Base-by-base conservation (phyloP, 2,113 vertebrate genomes). In the Saccopteryx leptura region DNA sequence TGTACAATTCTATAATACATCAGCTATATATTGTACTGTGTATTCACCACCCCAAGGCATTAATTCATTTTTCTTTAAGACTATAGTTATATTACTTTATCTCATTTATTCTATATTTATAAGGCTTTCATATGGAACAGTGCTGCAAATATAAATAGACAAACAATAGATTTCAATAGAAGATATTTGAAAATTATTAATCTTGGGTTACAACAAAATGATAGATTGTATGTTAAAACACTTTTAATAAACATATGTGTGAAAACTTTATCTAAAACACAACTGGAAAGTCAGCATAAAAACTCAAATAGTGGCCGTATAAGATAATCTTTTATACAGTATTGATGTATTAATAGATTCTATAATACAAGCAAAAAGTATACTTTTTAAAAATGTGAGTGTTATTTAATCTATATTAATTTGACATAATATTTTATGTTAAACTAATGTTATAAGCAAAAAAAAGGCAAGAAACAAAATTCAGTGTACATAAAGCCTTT, bases 381-480 rank as follows among this genome's bases (percentile, higher is more conserved):
- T 52, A 93, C 2, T 60, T 90, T 90, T 87, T n/a, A 92, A 87
- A 94, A 74, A 68, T 80, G 58, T 80, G 58, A 79, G 9, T 56
- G 46, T 69, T 61, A 94, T 31, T 61, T 92, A 61, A 68, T 48
- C 39, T 13, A 18, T 86, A 63, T 50, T 31, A 89, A 52, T 81
- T 60, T 85, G 52, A 74, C 13, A 26, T 28, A 3, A 10, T 28
- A 74, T 89, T 60, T 79, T 80, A 84, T 92, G 78, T 60, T n/a
- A 94, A 94, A 88, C 78, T 88, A 79, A 65, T 58, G 7, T 94
- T 83, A 84, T 19, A 80, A 85, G 31, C 5, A 84, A 89, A 84
- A 96, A 96, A 48, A 84, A 79, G n/a, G 7, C 5, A 71, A 14
- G 26, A 80, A 75, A 82, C 17, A 91, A 88, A 84, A 75, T 80